phyloP scores from a whole-genome alignment of 2,113 vertebrate genomes.

The Psilopsiagon aymara region DNA sequence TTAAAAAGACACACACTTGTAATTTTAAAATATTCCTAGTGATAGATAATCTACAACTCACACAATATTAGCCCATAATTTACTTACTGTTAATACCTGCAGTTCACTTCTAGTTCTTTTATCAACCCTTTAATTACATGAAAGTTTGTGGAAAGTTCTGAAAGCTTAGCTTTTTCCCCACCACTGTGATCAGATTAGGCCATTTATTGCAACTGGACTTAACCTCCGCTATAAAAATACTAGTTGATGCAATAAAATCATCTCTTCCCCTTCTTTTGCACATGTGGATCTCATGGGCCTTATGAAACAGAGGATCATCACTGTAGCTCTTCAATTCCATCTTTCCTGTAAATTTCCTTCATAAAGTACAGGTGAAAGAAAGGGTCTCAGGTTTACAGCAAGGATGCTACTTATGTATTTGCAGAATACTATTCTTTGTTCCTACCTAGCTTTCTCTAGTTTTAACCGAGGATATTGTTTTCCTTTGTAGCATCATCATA shows the following conservation, averaged over 20 bases:
- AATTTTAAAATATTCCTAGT: background rate
- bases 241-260: background rate
- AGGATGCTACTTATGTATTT: background rate
- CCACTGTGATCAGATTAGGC: background rate
- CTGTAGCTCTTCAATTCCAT: background rate
- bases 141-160: background rate
- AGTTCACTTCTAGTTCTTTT: background rate
- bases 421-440: background rate
- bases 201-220: background rate
- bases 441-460: background rate
- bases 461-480: background rate
- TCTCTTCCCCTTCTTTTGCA: background rate
- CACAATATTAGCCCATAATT: background rate
- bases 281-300: background rate
- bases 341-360: background rate
- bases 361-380: background rate
- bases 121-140: background rate
- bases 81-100: background rate
- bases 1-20: background rate
- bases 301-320: background rate
- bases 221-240: background rate
- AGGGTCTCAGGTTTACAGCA: rapidly evolving
- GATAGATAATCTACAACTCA: background rate
- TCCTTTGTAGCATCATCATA: background rate
- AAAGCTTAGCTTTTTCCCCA: background rate